These are phyloP conservation scores for Bos indicus DNA, from an alignment of 2,113 vertebrate species.

Conservation along the genomic window DNA sequence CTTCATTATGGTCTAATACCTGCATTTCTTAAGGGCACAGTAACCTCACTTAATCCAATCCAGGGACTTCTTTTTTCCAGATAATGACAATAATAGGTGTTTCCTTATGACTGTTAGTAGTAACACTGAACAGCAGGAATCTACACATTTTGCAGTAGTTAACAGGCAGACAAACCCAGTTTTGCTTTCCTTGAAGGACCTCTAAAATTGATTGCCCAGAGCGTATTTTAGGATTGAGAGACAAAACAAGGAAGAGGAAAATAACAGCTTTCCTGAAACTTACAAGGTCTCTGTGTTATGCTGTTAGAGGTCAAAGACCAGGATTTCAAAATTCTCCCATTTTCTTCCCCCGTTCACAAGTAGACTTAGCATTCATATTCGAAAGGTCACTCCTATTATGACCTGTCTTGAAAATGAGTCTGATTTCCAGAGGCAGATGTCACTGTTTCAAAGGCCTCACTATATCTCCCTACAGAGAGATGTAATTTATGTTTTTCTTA, in stretches of 20 bases:
- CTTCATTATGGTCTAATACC: slow-evolving; percentile 73
- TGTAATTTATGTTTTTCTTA: neutral
- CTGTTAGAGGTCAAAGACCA: neutral
- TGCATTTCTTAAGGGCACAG: slow-evolving; percentile 63
- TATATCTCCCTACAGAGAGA: neutral
- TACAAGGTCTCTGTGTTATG: neutral
- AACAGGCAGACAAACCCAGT: neutral
- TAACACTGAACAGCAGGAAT: neutral
- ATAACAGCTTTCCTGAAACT: neutral
- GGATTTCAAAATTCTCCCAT: neutral
- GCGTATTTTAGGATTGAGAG: neutral
- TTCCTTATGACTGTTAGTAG: neutral
- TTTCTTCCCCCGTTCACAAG: neutral
- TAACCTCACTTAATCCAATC: slow-evolving; percentile 35
- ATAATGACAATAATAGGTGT: slow-evolving; percentile 23
- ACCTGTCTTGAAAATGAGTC: neutral
- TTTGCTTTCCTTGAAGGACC: slow-evolving; percentile 17
- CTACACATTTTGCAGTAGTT: neutral
- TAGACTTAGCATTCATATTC: neutral
- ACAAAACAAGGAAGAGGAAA: neutral
- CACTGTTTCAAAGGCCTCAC: neutral
- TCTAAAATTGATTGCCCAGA: neutral
- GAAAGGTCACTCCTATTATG: neutral
- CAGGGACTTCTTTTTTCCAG: neutral
- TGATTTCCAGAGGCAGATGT: neutral